Evolutionary conservation across 2,888 invertebrate genomes (phyloP).

Genomic region (Dynastes tityus): DNA sequence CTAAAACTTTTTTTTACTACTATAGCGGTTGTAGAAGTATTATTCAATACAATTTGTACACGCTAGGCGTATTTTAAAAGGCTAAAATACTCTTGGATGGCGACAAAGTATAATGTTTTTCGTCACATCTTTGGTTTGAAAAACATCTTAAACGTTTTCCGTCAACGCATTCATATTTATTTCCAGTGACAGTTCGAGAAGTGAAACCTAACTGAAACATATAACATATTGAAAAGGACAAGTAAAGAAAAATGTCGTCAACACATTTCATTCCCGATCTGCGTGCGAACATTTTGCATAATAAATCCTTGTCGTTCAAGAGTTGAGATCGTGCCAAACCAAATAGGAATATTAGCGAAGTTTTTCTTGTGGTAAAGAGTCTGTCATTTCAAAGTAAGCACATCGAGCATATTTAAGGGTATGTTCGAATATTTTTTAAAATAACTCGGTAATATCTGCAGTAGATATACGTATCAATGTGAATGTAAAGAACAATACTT

Average conservation of each 20-base stretch:
- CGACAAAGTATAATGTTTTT: not conserved
- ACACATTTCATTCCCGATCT: conserved; percentile 6
- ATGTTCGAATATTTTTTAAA: no score
- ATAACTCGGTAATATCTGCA: no score
- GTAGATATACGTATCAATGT: not conserved
- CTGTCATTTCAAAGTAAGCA: conserved; percentile 6
- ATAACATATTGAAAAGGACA: conserved; percentile 19
- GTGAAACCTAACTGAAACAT: conserved; percentile 10
- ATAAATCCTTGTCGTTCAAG: conserved; percentile 35
- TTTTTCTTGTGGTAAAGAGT: conserved; percentile 23
- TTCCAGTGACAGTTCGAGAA: conserved; percentile 10
- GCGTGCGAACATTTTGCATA: conserved; percentile 2
- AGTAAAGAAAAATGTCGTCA: conserved; percentile 7
- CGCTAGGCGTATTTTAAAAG: not conserved
- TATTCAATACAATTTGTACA: no score
- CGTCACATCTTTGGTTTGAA: not conserved
- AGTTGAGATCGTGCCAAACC: conserved; percentile 17
- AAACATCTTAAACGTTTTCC: conserved; percentile 27
- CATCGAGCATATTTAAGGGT: not conserved
- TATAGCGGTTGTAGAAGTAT: no score
- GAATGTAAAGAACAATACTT: conserved; percentile 73
- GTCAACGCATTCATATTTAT: not conserved
- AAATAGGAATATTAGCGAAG: conserved; percentile 31
- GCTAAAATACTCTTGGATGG: not conserved
- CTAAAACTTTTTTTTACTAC: no score